A percentile compares a stretch with the other conserved stretches of the same genome.
phyloP scores from a whole-genome alignment of 2,797 vertebrate species.

The Artibeus lituratus region DNA sequence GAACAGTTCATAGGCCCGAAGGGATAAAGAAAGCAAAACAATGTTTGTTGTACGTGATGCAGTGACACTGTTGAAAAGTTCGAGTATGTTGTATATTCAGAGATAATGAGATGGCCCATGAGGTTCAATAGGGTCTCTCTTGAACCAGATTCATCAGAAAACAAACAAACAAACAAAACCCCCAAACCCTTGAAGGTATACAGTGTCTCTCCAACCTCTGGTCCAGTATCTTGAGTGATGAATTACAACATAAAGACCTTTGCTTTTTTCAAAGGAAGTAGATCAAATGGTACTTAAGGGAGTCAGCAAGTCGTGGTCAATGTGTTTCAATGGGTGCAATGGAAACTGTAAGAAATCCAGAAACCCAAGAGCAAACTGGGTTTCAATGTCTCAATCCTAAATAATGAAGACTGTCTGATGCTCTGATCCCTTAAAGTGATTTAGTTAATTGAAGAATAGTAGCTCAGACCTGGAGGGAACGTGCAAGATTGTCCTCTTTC shows the following conservation, averaged over 20 bases:
- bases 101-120: neutral
- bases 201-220: neutral
- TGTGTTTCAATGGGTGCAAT: neutral
- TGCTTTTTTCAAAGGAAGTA: neutral
- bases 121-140: neutral
- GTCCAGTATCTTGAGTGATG: neutral
- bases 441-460: neutral
- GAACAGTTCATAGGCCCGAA: neutral
- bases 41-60: accelerated
- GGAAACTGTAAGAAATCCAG: neutral
- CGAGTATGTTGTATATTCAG: neutral
- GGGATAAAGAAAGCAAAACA: neutral
- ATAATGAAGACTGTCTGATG: neutral
- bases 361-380: neutral
- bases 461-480: neutral
- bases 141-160: neutral
- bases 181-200: neutral
- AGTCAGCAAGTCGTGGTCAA: neutral
- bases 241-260: neutral
- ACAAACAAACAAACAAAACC: neutral
- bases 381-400: neutral
- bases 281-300: neutral
- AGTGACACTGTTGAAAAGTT: neutral
- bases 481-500: neutral
- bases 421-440: neutral